Base-by-base conservation (phyloP, 2,113 vertebrate species). In the Scophthalmus maximus region DNA sequence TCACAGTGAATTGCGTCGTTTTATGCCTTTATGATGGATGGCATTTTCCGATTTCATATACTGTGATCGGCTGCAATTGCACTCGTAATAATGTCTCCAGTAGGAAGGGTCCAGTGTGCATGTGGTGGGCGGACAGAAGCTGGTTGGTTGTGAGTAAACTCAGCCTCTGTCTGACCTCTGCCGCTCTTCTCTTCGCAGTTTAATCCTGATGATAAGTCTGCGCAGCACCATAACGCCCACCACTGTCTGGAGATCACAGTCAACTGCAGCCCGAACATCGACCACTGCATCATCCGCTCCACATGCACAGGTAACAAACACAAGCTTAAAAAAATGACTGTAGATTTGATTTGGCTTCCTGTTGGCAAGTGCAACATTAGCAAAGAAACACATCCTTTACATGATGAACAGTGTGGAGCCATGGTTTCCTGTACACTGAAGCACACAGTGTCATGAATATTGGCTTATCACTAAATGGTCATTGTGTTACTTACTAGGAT, bases 221-320 rank as follows among this genome's bases (percentile, higher is more conserved):
- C 97, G 70, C 97, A 99, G 88, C 98, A 99, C 88, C 97, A 99
- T 71, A 99, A 99, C 82, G 97, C 98, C 73, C 97, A 99, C 86
- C 98, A 99, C 92, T 99, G 98, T 93, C 94, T 99, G 93, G 98
- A 99, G 93, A 99, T 99, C 83, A 99, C 98, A 0, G 98, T 99
- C 77, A 99, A 99, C 91, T 99, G 98, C 92, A 98, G 97, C 87
- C 98, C 98, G 26, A 97, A 98, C 92, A 98, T 99, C 65, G 98
- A 99, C 92, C 97, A 98, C 93, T 98, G 97, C 87, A 97, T 98
- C 88, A 99, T 99, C 86, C 96, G 98, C 88, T 99, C 97, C 92
- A 99, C 98, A 59, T 99, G 98, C 91, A 99, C 98, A 91, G 97
- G 98, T 98, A 84, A 76, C 86, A 46, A 32, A 26, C 46, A 27